Conservation (phyloP, 35 echinoderm and acorn worm species). For the Heliocidaris tuberculata region DNA sequence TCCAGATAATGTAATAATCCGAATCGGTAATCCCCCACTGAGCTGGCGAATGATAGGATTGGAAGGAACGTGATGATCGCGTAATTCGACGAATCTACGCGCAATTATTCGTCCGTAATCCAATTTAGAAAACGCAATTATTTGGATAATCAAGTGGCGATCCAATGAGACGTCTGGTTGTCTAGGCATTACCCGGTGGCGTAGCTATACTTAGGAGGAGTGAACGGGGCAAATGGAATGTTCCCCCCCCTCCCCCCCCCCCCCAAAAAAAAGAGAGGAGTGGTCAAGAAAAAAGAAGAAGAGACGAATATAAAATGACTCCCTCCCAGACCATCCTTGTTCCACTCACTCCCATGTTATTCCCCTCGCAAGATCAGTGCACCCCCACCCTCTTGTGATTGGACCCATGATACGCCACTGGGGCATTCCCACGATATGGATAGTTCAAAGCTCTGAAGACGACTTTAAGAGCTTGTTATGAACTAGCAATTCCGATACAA, state of each 20-base stretch:
- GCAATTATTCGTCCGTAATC: conserved; percentile 1
- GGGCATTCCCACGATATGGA: background rate
- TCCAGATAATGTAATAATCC: background rate
- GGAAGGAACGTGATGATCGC: background rate
- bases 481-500: background rate
- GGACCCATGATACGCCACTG: background rate
- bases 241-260: no score
- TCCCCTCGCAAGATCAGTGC: background rate
- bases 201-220: background rate
- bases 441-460: background rate
- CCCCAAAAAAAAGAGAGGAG: no score
- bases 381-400: background rate
- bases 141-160: conserved; percentile 1
- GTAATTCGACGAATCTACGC: background rate
- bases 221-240: background rate
- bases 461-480: background rate
- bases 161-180: conserved; percentile 1
- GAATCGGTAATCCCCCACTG: background rate
- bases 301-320: background rate
- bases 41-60: background rate
- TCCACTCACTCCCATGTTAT: background rate
- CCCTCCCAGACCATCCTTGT: background rate
- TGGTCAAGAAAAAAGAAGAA: no score
- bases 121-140: conserved; percentile 5
- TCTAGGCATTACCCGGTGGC: background rate